Evolutionary conservation across 2,113 vertebrate species (phyloP).

Genomic region (Mastomys natalensis): DNA sequence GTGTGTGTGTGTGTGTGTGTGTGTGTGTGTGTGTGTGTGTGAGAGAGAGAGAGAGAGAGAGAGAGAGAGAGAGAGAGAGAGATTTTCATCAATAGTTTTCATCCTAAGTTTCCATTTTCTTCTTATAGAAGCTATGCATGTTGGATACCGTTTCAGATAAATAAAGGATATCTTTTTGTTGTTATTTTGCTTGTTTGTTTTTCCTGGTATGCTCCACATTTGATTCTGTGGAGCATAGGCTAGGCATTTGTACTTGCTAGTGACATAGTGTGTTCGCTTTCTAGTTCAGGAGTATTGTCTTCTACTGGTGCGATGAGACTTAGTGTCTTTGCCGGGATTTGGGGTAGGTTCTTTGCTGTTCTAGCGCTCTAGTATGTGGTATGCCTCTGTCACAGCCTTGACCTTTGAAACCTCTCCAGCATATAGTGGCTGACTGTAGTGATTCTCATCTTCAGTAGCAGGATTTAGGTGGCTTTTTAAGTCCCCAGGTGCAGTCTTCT

Average conservation of each 20-base stretch:
- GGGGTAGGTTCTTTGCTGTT: neutral
- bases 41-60: no score
- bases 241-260: neutral
- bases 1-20: neutral
- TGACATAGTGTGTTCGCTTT: neutral
- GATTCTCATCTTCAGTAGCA: neutral
- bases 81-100: neutral
- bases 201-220: neutral
- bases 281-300: neutral
- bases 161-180: no score
- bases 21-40: neutral
- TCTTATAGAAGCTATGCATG: neutral
- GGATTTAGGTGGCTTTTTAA: neutral
- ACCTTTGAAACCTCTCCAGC: accelerated
- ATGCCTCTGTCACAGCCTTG: neutral
- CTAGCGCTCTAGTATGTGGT: accelerated
- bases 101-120: neutral
- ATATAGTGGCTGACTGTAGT: neutral
- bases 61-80: no score
- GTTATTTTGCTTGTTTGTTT: neutral
- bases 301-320: accelerated
- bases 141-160: neutral
- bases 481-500: neutral
- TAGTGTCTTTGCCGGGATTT: neutral
- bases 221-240: neutral